A percentile compares a stretch with the other conserved stretches of the same genome.
These are phyloP conservation scores for Caenorhabditis parvicauda DNA, from an alignment of 2,888 invertebrate genomes.

Conservation along the genomic window DNA sequence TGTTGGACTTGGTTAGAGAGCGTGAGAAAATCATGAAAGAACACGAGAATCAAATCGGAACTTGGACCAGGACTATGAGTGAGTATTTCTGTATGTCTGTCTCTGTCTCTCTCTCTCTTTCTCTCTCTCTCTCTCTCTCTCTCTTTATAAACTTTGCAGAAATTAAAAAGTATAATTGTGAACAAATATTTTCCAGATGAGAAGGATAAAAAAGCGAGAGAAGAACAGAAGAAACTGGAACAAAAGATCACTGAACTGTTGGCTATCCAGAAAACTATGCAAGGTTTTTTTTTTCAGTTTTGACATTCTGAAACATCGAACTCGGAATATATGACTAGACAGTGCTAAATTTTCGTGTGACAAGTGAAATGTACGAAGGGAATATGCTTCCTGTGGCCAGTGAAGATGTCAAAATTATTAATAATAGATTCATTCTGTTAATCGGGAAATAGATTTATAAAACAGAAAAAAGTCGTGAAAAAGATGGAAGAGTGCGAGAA, in stretches of 20 bases:
- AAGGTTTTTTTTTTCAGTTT: conserved; percentile 24
- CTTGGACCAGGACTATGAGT: conserved; percentile 46
- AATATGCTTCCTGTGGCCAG: not conserved
- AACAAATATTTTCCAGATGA: conserved; percentile 66
- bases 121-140: too few species aligned
- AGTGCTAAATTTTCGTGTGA: not conserved
- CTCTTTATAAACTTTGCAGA: too few species aligned
- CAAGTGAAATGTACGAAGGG: not conserved
- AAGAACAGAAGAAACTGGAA: conserved; percentile 83
- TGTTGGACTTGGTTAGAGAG: conserved; percentile 71
- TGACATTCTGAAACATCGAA: not conserved
- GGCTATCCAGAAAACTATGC: conserved; percentile 60
- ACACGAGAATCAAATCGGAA: conserved; percentile 75
- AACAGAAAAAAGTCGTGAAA: too few species aligned
- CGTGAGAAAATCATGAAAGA: conserved; percentile 75
- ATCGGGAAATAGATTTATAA: too few species aligned
- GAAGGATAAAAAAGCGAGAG: conserved; percentile 80
- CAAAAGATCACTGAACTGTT: conserved; percentile 87
- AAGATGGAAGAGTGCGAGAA: too few species aligned
- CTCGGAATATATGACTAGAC: not conserved
- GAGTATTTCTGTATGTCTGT: too few species aligned
- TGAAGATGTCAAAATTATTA: too few species aligned
- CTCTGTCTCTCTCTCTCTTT: too few species aligned
- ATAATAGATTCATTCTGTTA: too few species aligned
- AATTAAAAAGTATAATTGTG: too few species aligned